phyloP scores from a whole-genome alignment of 2,888 invertebrate species.

The Piscicola geometra region DNA sequence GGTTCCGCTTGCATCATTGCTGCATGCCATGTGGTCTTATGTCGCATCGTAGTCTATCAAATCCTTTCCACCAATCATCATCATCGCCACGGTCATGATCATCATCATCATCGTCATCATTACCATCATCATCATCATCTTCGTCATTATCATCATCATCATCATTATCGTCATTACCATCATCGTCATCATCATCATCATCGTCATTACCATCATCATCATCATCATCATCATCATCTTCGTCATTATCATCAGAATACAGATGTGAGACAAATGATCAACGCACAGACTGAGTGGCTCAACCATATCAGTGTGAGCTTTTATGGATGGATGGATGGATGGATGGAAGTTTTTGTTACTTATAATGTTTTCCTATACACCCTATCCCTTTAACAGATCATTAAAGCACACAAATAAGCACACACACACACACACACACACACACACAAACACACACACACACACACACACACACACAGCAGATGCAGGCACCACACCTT shows the following conservation, averaged over 20 bases:
- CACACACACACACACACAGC: conserved; percentile 60
- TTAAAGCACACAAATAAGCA: not conserved
- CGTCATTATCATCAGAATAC: conserved; percentile 31
- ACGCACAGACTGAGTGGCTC: conserved; percentile 40
- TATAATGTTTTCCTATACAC: too few species aligned
- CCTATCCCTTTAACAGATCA: too few species aligned
- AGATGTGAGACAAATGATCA: conserved; percentile 39
- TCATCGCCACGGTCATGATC: not conserved
- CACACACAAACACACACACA: not conserved
- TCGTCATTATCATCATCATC: conserved; percentile 15
- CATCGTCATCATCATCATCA: not conserved
- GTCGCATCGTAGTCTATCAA: too few species aligned
- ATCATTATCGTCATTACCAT: not conserved
- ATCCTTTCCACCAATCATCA: too few species aligned
- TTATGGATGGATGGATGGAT: conserved; percentile 2
- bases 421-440: too few species aligned
- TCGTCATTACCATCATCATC: conserved; percentile 12
- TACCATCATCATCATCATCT: not conserved
- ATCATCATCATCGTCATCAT: conserved; percentile 13
- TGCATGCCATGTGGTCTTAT: too few species aligned
- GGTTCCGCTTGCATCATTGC: too few species aligned
- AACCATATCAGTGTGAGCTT: conserved; percentile 43
- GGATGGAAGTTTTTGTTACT: too few species aligned
- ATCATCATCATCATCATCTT: not conserved
- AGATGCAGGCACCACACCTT: conserved; percentile 86